These are phyloP conservation scores for Sphyrna mokarran DNA, from an alignment of 2,113 vertebrate genomes.

Conservation along the genomic window DNA sequence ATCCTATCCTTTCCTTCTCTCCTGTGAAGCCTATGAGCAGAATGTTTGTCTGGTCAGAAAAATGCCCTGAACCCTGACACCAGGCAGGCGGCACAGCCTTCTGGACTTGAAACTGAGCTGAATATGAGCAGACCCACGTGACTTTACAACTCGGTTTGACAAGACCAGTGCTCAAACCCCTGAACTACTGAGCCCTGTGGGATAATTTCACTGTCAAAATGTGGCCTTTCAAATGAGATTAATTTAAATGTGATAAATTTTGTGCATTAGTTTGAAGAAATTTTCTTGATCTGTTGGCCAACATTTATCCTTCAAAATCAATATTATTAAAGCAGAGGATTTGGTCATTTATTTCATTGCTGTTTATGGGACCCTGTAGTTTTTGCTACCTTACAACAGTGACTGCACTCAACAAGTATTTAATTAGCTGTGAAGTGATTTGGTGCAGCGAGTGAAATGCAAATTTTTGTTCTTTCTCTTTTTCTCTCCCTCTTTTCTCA, in stretches of 20 bases:
- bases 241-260: not conserved
- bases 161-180: too few relatives aligned
- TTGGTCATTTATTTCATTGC: not conserved
- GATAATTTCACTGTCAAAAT: not conserved
- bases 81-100: too few relatives aligned
- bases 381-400: not conserved
- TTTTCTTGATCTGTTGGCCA: not conserved
- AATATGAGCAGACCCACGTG: not conserved
- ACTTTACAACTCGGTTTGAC: too few relatives aligned
- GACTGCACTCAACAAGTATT: not conserved
- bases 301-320: not conserved
- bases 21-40: too few relatives aligned
- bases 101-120: too few relatives aligned
- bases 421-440: not conserved
- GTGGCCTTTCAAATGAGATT: not conserved
- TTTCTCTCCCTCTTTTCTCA: not conserved
- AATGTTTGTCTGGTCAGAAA: too few relatives aligned
- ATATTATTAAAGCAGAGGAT: not conserved
- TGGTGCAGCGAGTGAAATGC: not conserved
- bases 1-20: too few relatives aligned
- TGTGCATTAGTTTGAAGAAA: not conserved
- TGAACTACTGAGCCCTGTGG: too few relatives aligned
- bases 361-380: not conserved
- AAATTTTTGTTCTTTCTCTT: not conserved
- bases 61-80: too few relatives aligned